Evolutionary conservation across 2,797 vertebrate species (phyloP).

Genomic region (Peromyscus nudipes): DNA sequence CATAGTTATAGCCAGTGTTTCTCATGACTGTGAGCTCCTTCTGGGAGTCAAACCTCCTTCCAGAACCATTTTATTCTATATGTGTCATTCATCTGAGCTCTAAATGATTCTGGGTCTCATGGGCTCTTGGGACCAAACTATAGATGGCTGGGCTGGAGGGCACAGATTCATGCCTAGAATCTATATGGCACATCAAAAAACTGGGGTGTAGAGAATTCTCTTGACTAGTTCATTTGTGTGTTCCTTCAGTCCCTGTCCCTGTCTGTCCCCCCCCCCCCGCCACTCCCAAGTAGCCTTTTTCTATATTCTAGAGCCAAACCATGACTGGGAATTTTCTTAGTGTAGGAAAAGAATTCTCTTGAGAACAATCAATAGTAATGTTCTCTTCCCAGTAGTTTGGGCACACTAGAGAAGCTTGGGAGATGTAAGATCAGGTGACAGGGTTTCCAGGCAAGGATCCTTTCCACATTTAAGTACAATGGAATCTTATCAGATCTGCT

Average conservation of each 20-base stretch:
- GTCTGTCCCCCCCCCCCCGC: too few species aligned
- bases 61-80: neutral
- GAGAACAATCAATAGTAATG: conserved; percentile 23
- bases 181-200: conserved; percentile 2
- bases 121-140: neutral
- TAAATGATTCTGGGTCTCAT: neutral
- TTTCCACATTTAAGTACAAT: neutral
- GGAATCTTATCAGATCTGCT: neutral
- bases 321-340: conserved; percentile 70
- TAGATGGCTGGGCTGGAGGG: neutral
- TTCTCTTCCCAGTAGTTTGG: conserved; percentile 39
- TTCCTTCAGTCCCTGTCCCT: neutral
- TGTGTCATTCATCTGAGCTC: neutral
- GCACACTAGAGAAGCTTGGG: conserved; percentile 44
- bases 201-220: neutral
- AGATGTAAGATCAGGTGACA: neutral
- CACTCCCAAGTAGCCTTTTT: neutral
- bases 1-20: neutral
- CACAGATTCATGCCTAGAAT: conserved; percentile 25
- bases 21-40: neutral
- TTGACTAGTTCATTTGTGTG: conserved; percentile 30
- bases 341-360: conserved; percentile 55
- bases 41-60: neutral
- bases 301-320: conserved; percentile 62
- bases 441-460: neutral